phyloP scores from a whole-genome alignment of 2,797 vertebrate genomes.

The Smutsia temminckii region DNA sequence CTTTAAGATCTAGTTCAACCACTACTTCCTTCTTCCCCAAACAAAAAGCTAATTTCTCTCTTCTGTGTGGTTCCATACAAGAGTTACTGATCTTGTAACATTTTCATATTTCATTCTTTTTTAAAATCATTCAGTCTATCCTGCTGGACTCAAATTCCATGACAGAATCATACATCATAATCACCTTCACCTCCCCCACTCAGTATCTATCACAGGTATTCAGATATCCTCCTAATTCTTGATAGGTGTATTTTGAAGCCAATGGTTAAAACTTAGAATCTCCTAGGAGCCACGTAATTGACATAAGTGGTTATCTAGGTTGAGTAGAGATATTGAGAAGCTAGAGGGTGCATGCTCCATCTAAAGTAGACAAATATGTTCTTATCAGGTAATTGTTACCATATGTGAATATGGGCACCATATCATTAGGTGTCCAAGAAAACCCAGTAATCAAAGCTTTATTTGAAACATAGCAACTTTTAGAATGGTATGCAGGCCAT shows the following conservation, averaged over 20 bases:
- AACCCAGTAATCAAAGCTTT: background rate
- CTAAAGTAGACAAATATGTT: background rate
- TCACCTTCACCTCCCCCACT: background rate
- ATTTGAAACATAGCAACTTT: background rate
- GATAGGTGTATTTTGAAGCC: background rate
- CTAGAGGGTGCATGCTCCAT: accelerated
- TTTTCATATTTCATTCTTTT: background rate
- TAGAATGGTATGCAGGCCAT: background rate
- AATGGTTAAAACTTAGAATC: background rate
- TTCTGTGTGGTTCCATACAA: background rate
- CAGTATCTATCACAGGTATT: background rate
- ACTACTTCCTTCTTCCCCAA: background rate
- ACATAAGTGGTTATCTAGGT: background rate
- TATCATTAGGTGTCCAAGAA: background rate
- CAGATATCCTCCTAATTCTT: background rate
- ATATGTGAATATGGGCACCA: background rate
- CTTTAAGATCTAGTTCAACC: background rate
- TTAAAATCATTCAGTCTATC: background rate
- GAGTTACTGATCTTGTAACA: background rate
- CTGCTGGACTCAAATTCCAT: background rate
- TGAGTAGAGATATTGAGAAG: background rate
- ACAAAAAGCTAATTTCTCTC: background rate
- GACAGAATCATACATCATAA: background rate
- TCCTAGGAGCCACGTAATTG: background rate
- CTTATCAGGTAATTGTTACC: background rate